A percentile compares a stretch with the other conserved stretches of the same genome.
Evolutionary conservation across 1,140 invertebrate species (phyloP).

Genomic region (Drosophila sp.): DNA sequence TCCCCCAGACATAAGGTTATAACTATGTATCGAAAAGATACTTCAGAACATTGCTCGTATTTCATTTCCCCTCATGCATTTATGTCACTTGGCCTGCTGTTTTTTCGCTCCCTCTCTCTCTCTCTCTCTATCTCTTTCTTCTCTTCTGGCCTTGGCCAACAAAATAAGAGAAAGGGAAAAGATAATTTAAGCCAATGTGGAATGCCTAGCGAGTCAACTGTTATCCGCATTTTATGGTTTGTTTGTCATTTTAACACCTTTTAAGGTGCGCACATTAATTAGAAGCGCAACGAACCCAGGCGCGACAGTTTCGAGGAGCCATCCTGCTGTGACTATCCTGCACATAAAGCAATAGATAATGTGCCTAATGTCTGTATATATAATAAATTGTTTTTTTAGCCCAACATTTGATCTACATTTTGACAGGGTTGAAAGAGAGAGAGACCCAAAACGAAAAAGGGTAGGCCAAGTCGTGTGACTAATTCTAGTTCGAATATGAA

Average conservation of each 20-base stretch:
- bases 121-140: not conserved
- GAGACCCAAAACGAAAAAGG: not conserved
- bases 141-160: not conserved
- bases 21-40: slow-evolving; percentile 12
- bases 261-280: slow-evolving; percentile 69
- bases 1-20: slow-evolving; percentile 20
- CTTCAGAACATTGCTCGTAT: slow-evolving; percentile 35
- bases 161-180: slow-evolving; percentile 25
- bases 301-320: slow-evolving; percentile 43
- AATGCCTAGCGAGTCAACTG: slow-evolving; percentile 35
- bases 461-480: not conserved
- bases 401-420: slow-evolving; percentile 18
- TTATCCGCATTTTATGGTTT: slow-evolving; percentile 80
- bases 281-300: slow-evolving; percentile 64
- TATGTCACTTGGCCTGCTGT: slow-evolving; percentile 49
- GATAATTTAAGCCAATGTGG: slow-evolving; percentile 2
- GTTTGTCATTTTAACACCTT: slow-evolving; percentile 82
- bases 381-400: slow-evolving; percentile 13
- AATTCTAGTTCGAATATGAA: too few species aligned
- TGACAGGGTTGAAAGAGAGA: not conserved
- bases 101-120: slow-evolving; percentile 29
- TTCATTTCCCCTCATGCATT: slow-evolving; percentile 50
- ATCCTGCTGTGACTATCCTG: slow-evolving; percentile 50
- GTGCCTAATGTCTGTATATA: slow-evolving; percentile 49
- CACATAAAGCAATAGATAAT: slow-evolving; percentile 23